Conservation (phyloP, 2,888 invertebrate species). For the Heliconius sara region DNA sequence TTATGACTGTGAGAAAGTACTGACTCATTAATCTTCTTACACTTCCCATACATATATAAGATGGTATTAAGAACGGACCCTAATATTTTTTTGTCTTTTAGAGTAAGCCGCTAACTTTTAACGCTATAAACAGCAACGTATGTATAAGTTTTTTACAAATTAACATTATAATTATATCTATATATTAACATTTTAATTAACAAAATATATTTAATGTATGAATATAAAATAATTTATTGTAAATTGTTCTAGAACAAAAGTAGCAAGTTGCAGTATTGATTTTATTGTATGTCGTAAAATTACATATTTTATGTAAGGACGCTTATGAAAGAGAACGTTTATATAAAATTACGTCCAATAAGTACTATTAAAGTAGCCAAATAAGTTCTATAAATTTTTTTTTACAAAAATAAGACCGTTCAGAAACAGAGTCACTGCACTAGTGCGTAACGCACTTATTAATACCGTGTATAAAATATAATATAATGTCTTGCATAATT, state of each 20-base stretch:
- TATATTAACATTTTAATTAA: background rate
- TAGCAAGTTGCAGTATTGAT: slow-evolving; percentile 23
- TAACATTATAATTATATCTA: background rate
- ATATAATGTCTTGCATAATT: no score
- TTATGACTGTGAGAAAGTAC: slow-evolving; percentile 23
- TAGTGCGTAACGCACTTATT: no score
- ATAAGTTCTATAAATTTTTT: background rate
- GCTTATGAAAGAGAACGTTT: slow-evolving; percentile 3
- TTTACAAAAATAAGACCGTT: background rate
- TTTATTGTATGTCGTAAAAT: slow-evolving; percentile 31
- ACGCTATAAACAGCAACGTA: background rate
- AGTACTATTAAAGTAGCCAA: background rate
- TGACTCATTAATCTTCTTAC: slow-evolving; percentile 17
- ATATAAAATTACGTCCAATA: background rate
- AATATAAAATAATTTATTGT: slow-evolving; percentile 19
- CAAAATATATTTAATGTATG: background rate
- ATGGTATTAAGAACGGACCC: background rate
- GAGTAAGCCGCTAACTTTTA: background rate
- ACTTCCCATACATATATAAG: background rate
- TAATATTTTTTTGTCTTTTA: background rate
- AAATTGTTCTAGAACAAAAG: slow-evolving; percentile 17
- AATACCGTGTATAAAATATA: no score
- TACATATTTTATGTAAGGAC: slow-evolving; percentile 25
- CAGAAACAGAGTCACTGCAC: no score
- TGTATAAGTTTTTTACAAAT: background rate